Conservation (phyloP, 2,888 invertebrate genomes). For the Ectobius pallidus region DNA sequence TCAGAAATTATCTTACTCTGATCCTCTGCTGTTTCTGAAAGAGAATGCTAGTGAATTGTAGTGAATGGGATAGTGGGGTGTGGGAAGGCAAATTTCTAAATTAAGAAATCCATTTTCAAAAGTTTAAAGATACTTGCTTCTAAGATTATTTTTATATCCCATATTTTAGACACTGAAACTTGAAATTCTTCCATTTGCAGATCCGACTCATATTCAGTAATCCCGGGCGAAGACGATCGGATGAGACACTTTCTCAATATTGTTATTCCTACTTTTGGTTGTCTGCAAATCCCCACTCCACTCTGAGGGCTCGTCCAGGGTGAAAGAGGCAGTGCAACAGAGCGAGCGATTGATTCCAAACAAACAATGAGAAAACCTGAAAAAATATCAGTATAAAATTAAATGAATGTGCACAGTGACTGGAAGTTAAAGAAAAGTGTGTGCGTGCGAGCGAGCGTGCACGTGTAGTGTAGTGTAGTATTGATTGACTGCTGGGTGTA, state of each 20-base stretch:
- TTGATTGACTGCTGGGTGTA: conserved; percentile 35
- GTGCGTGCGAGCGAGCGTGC: conserved; percentile 39
- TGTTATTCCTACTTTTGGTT: conserved; percentile 48
- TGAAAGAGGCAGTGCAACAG: conserved; percentile 46
- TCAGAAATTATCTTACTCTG: neutral
- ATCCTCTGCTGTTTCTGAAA: neutral
- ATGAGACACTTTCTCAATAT: conserved; percentile 44
- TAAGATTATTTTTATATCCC: too few species aligned
- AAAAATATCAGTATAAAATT: conserved; percentile 36
- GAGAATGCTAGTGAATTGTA: neutral
- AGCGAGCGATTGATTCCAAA: conserved; percentile 45
- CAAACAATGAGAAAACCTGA: conserved; percentile 30
- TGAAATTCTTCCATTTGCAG: conserved; percentile 43
- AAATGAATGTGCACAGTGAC: conserved; percentile 43
- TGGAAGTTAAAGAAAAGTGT: conserved; percentile 40
- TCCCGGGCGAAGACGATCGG: conserved; percentile 43
- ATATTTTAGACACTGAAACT: conserved; percentile 2
- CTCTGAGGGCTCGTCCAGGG: conserved; percentile 47
- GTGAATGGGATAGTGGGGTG: conserved; percentile 20
- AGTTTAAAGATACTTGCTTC: neutral
- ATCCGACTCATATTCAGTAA: conserved; percentile 43
- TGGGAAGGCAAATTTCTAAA: conserved; percentile 31
- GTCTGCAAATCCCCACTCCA: conserved; percentile 48
- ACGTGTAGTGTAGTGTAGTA: conserved; percentile 30
- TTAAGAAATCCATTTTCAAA: conserved; percentile 14